These are phyloP conservation scores for Leguminivora glycinivorella DNA, from an alignment of 1,140 invertebrate species.

Conservation along the genomic window DNA sequence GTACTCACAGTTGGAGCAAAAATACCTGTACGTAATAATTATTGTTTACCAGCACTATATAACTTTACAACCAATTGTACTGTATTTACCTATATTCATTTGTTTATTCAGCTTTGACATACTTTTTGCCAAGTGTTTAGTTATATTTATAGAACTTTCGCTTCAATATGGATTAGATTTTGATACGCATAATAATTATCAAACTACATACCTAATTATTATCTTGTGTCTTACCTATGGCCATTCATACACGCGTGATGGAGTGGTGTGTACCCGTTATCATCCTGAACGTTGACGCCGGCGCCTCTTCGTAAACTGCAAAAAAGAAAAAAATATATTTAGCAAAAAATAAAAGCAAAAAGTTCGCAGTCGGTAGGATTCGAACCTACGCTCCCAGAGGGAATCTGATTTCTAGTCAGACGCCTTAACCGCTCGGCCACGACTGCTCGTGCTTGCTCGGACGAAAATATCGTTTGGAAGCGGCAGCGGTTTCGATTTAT, in stretches of 20 bases:
- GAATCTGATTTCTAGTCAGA: slow-evolving; percentile 93
- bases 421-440: slow-evolving; percentile 92
- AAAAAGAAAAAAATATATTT: slow-evolving; percentile 70
- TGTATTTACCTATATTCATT: background rate
- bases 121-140: background rate
- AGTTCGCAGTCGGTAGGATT: slow-evolving; percentile 89
- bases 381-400: slow-evolving; percentile 92
- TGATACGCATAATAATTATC: too few relatives aligned
- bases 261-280: slow-evolving; percentile 95
- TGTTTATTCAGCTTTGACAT: background rate
- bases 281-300: slow-evolving; percentile 95
- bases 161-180: too few relatives aligned
- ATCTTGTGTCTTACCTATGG: slow-evolving; percentile 94
- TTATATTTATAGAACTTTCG: too few relatives aligned
- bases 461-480: slow-evolving; percentile 32
- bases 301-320: slow-evolving; percentile 91
- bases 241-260: slow-evolving; percentile 97
- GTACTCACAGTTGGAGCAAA: too few relatives aligned
- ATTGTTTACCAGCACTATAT: too few relatives aligned
- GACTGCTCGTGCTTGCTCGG: slow-evolving; percentile 78
- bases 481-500: background rate
- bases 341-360: slow-evolving; percentile 41
- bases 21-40: too few relatives aligned
- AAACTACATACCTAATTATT: too few relatives aligned
- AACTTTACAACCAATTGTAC: too few relatives aligned